Conservation (phyloP, 1,140 invertebrate genomes). For the Manduca sexta region DNA sequence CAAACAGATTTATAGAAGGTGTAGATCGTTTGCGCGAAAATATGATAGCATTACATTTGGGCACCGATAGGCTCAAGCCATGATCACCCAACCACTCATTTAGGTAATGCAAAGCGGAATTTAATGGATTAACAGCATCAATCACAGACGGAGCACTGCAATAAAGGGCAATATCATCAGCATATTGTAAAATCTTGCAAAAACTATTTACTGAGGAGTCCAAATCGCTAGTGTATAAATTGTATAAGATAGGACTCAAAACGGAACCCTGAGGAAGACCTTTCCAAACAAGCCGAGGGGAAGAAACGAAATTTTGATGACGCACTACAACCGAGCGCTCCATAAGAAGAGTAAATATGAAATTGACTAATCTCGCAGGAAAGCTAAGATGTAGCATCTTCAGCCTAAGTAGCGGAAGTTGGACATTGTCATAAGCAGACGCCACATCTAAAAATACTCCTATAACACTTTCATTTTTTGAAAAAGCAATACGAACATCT, state of each 20-base stretch:
- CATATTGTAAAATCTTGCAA: slow-evolving; percentile 13
- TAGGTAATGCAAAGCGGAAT: slow-evolving; percentile 3
- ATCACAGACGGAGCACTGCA: neutral
- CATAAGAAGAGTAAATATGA: too few relatives aligned
- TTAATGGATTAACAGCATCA: neutral
- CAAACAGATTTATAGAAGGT: too few relatives aligned
- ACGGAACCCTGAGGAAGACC: neutral
- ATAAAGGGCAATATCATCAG: slow-evolving; percentile 17
- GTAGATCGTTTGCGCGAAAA: too few relatives aligned
- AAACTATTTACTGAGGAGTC: neutral
- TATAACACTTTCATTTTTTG: slow-evolving; percentile 6
- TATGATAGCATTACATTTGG: slow-evolving; percentile 10
- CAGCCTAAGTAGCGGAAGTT: too few relatives aligned
- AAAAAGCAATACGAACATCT: slow-evolving; percentile 17
- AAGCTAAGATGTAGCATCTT: too few relatives aligned
- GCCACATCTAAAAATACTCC: slow-evolving; percentile 18
- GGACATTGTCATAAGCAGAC: too few relatives aligned
- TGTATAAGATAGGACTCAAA: slow-evolving; percentile 16
- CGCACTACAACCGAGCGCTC: too few relatives aligned
- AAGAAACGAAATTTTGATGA: too few relatives aligned
- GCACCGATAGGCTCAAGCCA: slow-evolving; percentile 6
- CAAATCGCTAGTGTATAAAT: slow-evolving; percentile 17
- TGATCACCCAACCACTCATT: slow-evolving; percentile 5
- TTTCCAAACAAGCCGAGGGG: too few relatives aligned
- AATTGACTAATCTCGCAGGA: too few relatives aligned